A percentile compares a stretch with the other conserved stretches of the same genome.
Conservation (phyloP, 2,113 vertebrate genomes). For the Catharus fuscescens region DNA sequence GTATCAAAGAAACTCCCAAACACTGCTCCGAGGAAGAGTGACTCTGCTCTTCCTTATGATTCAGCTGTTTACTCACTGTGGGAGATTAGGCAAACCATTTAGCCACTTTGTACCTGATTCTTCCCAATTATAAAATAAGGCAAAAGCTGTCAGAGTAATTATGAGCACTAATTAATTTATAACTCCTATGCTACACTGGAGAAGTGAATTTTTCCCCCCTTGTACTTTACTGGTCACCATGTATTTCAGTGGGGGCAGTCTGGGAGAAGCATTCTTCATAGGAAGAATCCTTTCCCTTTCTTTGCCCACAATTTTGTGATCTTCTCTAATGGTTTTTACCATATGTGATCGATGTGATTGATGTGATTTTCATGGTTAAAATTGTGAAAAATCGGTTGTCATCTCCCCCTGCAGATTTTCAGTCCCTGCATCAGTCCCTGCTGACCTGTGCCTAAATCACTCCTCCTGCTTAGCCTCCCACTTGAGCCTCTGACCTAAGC, state of each 20-base stretch:
- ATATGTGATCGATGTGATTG: not conserved
- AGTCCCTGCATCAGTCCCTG: not conserved
- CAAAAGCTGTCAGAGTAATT: constrained; percentile 14
- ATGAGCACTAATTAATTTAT: not conserved
- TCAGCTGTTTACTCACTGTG: not conserved
- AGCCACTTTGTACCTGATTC: not conserved
- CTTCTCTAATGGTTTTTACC: not conserved
- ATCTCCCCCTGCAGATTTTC: not conserved
- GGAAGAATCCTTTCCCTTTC: not conserved
- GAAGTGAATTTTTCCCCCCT: not conserved
- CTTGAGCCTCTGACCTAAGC: not conserved
- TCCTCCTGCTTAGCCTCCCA: constrained; percentile 26
- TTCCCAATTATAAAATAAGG: not conserved
- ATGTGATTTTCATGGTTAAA: not conserved
- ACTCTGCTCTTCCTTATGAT: not conserved
- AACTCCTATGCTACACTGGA: not conserved
- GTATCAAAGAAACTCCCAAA: not conserved
- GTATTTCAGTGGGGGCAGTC: not conserved
- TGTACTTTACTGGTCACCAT: not conserved
- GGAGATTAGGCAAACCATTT: not conserved
- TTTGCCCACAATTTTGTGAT: not conserved
- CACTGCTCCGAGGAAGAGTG: not conserved
- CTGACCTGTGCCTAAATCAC: constrained; percentile 34
- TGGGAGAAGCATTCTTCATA: not conserved
- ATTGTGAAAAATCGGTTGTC: not conserved